Conservation (phyloP, 2,797 vertebrate genomes). For the Pseudopleuronectes americanus region DNA sequence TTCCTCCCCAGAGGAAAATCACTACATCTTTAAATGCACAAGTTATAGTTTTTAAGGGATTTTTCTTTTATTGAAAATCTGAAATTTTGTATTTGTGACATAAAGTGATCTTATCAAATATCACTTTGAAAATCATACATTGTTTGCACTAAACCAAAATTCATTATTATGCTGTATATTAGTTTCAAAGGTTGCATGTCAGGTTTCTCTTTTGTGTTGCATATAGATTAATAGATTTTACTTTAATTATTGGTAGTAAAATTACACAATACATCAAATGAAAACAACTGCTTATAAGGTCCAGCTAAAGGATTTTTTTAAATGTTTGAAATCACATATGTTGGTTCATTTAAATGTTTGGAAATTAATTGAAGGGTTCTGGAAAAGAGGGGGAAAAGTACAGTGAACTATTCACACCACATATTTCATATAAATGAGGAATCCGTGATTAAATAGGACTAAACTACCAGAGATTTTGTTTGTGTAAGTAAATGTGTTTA, state of each 20-base stretch:
- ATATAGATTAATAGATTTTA: constrained; percentile 30
- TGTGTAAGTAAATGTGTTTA: constrained; percentile 53
- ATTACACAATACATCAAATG: background rate
- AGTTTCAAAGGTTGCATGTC: constrained; percentile 5
- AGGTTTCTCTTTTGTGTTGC: constrained; percentile 20
- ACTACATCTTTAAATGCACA: background rate
- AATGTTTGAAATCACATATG: background rate
- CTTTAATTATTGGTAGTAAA: constrained; percentile 19
- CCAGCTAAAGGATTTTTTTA: background rate
- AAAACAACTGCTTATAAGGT: background rate
- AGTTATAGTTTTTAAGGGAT: constrained; percentile 25
- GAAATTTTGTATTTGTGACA: constrained; percentile 12
- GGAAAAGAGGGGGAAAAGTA: too few species aligned
- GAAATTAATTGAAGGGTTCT: background rate
- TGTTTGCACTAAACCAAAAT: constrained; percentile 21
- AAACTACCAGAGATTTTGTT: constrained; percentile 40
- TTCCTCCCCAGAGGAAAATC: constrained; percentile 6
- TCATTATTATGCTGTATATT: background rate
- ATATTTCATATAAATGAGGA: background rate
- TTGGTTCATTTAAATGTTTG: constrained; percentile 2
- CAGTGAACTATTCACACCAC: too few species aligned
- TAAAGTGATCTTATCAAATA: constrained; percentile 11
- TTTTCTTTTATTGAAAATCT: background rate
- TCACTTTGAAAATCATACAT: constrained; percentile 6
- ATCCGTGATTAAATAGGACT: background rate